Percentiles rank a stretch among this genome's conserved stretches.
phyloP scores from a whole-genome alignment of 2,113 vertebrate genomes.

The Tyto alba region DNA sequence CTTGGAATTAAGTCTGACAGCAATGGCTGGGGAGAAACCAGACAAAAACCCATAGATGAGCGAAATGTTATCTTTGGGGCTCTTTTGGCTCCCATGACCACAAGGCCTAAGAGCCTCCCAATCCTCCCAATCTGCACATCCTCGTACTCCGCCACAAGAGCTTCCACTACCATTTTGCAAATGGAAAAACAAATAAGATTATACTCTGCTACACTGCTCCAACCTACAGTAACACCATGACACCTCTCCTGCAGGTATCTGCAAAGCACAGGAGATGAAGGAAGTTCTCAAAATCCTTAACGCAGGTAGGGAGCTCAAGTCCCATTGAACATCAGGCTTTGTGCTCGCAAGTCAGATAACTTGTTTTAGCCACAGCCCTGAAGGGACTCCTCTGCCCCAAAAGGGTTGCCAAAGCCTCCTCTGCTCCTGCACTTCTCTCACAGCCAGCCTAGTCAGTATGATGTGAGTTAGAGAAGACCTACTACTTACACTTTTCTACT shows the following conservation, averaged over 20 bases:
- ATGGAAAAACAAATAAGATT: neutral
- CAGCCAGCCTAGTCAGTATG: neutral
- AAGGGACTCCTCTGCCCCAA: neutral
- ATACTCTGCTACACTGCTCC: neutral
- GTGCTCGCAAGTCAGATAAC: neutral
- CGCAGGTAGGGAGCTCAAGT: accelerated
- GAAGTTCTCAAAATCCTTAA: neutral
- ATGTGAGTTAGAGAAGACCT: neutral
- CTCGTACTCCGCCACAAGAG: neutral
- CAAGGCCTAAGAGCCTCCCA: neutral
- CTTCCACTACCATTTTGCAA: neutral
- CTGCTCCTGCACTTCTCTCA: neutral
- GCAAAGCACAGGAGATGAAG: neutral
- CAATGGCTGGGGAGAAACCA: neutral
- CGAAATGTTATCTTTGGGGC: neutral
- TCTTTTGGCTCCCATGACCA: neutral
- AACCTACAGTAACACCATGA: neutral
- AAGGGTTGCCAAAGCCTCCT: neutral
- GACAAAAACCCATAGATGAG: too few relatives aligned
- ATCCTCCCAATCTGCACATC: accelerated
- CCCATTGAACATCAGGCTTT: neutral
- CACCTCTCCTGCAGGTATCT: neutral
- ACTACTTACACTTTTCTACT: neutral
- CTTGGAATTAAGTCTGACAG: neutral
- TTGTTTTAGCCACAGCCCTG: neutral